Evolutionary conservation across 2,797 vertebrate genomes (phyloP).

Genomic region (Anguilla anguilla): DNA sequence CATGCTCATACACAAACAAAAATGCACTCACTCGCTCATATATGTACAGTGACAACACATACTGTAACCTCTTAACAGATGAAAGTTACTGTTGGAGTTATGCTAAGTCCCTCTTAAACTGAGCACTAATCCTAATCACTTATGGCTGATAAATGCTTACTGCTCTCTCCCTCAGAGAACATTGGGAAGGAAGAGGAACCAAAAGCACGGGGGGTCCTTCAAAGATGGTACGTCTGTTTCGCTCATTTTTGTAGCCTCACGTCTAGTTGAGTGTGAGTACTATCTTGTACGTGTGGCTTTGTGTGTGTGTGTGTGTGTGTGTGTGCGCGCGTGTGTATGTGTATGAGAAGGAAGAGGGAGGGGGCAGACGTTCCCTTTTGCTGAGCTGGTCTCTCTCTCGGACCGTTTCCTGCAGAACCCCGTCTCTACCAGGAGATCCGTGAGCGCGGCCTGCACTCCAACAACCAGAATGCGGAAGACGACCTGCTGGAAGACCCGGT

Average conservation of each 20-base stretch:
- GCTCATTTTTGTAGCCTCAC: background rate
- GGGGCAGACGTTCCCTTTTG: background rate
- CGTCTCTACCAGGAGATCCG: conserved; percentile 91
- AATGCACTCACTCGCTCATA: background rate
- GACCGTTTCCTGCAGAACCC: conserved; percentile 74
- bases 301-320: background rate
- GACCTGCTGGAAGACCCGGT: conserved; percentile 78
- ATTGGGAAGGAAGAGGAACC: conserved; percentile 79
- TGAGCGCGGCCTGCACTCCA: conserved; percentile 87
- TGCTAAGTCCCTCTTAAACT: background rate
- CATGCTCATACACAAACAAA: background rate
- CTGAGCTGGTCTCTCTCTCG: background rate
- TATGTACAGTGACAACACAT: background rate
- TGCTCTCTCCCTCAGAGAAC: conserved; percentile 70
- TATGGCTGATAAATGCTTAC: background rate
- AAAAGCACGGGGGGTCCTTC: conserved; percentile 86
- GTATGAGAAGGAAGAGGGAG: background rate
- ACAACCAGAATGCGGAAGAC: conserved; percentile 81
- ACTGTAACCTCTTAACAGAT: background rate
- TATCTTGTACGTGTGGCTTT: background rate
- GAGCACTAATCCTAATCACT: background rate
- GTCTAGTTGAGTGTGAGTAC: background rate
- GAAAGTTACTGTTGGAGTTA: background rate
- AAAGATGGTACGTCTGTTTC: conserved; percentile 86
- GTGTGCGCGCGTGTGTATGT: background rate